Evolutionary conservation across 2,113 vertebrate genomes (phyloP).

Genomic region (Podarcis muralis): DNA sequence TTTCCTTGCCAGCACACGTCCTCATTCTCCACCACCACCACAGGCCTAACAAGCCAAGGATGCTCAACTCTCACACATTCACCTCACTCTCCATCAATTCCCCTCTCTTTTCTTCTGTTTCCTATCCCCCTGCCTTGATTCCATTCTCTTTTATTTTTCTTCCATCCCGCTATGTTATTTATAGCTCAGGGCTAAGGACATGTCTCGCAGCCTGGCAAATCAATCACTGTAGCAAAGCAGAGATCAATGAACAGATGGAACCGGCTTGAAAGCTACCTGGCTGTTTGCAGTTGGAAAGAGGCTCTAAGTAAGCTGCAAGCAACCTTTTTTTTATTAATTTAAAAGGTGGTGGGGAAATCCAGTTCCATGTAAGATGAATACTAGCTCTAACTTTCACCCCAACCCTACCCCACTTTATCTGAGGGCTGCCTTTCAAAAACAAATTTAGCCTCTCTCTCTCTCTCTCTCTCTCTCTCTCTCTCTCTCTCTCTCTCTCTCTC

Average conservation of each 20-base stretch:
- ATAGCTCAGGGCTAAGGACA: constrained; percentile 49
- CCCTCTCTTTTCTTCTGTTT: not conserved
- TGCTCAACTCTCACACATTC: not conserved
- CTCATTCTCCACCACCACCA: not conserved
- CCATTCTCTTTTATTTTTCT: constrained; percentile 41
- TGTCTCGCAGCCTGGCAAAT: constrained; percentile 45
- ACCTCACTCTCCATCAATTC: not conserved
- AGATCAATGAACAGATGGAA: constrained; percentile 57
- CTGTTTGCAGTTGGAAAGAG: constrained; percentile 50
- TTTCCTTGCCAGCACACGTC: not conserved
- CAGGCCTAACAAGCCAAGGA: not conserved
- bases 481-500: too few species aligned
- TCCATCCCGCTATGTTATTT: constrained; percentile 43
- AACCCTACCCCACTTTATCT: too few species aligned
- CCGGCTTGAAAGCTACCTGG: constrained; percentile 40
- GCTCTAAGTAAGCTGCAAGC: not conserved
- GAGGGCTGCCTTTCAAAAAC: not conserved
- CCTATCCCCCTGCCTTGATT: not conserved
- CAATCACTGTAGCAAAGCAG: constrained; percentile 47
- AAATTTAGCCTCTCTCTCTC: too few species aligned
- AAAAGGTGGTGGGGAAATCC: not conserved
- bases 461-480: too few species aligned
- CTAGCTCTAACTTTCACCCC: not conserved
- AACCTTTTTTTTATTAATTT: not conserved
- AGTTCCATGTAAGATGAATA: not conserved